phyloP scores from a whole-genome alignment of 2,113 vertebrate genomes.

The Dasyornis broadbenti region DNA sequence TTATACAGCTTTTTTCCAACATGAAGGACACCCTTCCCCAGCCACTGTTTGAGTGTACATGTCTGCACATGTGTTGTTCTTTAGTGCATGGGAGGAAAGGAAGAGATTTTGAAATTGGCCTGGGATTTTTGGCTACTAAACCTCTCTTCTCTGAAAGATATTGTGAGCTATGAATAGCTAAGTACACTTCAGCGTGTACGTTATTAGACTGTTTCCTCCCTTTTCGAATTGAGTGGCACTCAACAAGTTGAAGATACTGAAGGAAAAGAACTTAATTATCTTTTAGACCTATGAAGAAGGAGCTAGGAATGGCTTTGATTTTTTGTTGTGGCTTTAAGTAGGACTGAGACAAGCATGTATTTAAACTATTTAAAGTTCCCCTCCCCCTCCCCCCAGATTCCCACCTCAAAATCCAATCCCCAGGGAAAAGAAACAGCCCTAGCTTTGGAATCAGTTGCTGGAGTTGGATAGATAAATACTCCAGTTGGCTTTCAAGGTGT shows the following conservation, averaged over 20 bases:
- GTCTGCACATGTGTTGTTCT: neutral
- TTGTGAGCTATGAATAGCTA: neutral
- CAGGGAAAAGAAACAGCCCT: neutral
- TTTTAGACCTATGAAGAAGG: neutral
- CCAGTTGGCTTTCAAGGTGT: neutral
- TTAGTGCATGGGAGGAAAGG: neutral
- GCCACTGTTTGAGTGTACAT: accelerated
- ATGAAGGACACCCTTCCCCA: neutral
- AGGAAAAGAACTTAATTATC: neutral
- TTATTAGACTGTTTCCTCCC: neutral
- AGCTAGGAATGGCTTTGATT: neutral
- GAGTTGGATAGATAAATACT: neutral
- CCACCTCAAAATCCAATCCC: neutral
- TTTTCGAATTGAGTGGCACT: neutral
- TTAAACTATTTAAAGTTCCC: neutral
- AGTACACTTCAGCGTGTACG: neutral
- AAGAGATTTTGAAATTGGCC: neutral
- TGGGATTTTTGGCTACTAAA: neutral
- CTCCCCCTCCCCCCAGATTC: accelerated
- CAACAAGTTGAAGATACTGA: neutral
- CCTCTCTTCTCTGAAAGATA: neutral
- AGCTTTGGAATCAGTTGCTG: neutral
- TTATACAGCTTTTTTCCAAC: neutral
- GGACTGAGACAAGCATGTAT: neutral
- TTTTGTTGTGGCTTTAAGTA: neutral